Conservation (phyloP, 1,140 invertebrate genomes). For the Tyrophagus putrescentiae region DNA sequence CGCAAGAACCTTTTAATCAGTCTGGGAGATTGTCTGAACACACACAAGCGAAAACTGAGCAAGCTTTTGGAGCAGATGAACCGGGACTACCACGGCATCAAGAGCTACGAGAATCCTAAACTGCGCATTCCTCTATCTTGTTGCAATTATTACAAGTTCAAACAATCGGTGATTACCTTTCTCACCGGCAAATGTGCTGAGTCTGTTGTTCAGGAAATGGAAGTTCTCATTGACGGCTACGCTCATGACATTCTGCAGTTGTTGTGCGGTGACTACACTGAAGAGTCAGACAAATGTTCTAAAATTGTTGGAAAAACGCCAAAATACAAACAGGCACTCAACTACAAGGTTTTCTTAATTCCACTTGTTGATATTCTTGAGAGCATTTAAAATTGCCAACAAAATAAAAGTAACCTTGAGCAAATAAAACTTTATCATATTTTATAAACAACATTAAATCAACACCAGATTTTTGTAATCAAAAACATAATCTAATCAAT, state of each 20-base stretch:
- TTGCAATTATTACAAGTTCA: background rate
- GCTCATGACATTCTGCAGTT: background rate
- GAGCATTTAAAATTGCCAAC: no score
- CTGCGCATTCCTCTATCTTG: background rate
- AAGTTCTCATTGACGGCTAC: slow-evolving; percentile 5
- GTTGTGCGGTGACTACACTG: slow-evolving; percentile 15
- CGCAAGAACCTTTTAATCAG: background rate
- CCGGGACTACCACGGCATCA: background rate
- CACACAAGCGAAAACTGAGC: background rate
- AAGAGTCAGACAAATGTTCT: slow-evolving; percentile 13
- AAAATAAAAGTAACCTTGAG: no score
- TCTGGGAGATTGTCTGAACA: background rate
- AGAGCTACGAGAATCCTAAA: background rate
- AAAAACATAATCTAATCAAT: no score
- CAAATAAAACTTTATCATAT: no score
- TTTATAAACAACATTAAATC: no score
- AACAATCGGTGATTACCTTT: background rate
- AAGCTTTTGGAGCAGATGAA: background rate
- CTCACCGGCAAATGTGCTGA: background rate
- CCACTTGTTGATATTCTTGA: no score
- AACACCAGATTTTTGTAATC: no score
- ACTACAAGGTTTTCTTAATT: background rate
- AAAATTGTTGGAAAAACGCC: slow-evolving; percentile 6
- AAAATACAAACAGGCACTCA: background rate
- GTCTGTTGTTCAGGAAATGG: background rate